A percentile compares a stretch with the other conserved stretches of the same genome.
These are phyloP conservation scores for Pachymerium ferrugineum DNA, from an alignment of 2,888 invertebrate genomes.

Conservation along the genomic window DNA sequence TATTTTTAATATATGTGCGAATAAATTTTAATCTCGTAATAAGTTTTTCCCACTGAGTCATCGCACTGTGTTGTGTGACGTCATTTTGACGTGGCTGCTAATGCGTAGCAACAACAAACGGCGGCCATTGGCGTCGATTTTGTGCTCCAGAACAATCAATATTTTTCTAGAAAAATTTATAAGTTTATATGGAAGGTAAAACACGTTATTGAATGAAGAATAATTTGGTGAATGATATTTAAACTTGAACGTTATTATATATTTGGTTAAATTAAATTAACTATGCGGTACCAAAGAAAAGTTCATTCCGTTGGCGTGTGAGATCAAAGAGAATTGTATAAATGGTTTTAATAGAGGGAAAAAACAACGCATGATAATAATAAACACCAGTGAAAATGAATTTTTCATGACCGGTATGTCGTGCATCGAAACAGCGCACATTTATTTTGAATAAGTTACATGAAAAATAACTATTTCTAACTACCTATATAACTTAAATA, in stretches of 20 bases:
- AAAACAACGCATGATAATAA: background rate
- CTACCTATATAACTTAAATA: background rate
- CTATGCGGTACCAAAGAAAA: background rate
- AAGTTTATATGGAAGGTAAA: too few species aligned
- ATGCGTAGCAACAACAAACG: background rate
- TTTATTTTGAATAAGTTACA: background rate
- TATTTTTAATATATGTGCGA: background rate
- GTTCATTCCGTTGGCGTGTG: background rate
- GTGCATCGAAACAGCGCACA: background rate
- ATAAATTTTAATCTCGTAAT: conserved; percentile 16
- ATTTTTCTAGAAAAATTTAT: too few species aligned
- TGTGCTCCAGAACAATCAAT: too few species aligned
- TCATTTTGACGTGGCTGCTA: background rate
- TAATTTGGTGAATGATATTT: too few species aligned
- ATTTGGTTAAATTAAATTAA: background rate
- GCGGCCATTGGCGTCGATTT: background rate
- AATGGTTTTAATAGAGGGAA: background rate
- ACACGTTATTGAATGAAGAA: too few species aligned
- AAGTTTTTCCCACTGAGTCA: conserved; percentile 16
- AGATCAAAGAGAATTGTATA: conserved; percentile 4
- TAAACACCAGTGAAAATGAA: background rate
- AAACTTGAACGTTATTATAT: too few species aligned
- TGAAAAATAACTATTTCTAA: background rate
- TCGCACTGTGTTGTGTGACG: background rate
- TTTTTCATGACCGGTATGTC: conserved; percentile 7